These are phyloP conservation scores for Scaptomyza polygonia DNA, from an alignment of 2,888 invertebrate genomes.

Conservation along the genomic window DNA sequence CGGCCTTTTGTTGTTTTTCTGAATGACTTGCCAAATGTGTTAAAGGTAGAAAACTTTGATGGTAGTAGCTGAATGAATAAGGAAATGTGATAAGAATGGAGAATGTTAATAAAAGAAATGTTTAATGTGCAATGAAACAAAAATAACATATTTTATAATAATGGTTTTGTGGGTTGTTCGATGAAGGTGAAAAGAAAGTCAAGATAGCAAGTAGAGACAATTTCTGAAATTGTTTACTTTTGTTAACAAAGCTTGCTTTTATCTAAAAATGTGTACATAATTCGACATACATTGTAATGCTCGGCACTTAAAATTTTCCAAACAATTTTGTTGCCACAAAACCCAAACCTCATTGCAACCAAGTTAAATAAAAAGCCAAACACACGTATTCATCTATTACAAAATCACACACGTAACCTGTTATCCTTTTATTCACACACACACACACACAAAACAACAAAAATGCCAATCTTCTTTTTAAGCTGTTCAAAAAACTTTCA, in stretches of 20 bases:
- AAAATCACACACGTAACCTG: constrained; percentile 42
- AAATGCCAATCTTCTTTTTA: constrained; percentile 72
- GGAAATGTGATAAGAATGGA: constrained; percentile 8
- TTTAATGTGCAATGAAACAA: constrained; percentile 36
- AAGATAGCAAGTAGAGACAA: not conserved
- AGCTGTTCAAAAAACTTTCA: constrained; percentile 73
- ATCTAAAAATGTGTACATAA: not conserved
- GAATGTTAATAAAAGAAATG: constrained; percentile 8
- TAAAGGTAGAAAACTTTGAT: constrained; percentile 35
- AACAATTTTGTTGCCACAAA: constrained; percentile 7
- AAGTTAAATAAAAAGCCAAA: not conserved
- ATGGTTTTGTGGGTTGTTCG: not conserved
- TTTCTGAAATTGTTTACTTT: not conserved
- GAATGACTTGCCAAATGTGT: constrained; percentile 57
- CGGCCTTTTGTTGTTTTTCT: constrained; percentile 38
- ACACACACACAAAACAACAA: not conserved
- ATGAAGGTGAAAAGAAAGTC: not conserved
- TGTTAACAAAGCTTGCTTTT: not conserved
- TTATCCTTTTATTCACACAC: constrained; percentile 37
- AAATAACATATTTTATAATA: constrained; percentile 16
- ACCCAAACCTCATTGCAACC: constrained; percentile 21
- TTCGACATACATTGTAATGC: constrained; percentile 2
- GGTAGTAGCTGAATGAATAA: constrained; percentile 17
- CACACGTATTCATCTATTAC: constrained; percentile 1
- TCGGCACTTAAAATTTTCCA: constrained; percentile 34